Evolutionary conservation across 2,113 vertebrate genomes (phyloP).

Genomic region (Hemiscyllium ocellatum): DNA sequence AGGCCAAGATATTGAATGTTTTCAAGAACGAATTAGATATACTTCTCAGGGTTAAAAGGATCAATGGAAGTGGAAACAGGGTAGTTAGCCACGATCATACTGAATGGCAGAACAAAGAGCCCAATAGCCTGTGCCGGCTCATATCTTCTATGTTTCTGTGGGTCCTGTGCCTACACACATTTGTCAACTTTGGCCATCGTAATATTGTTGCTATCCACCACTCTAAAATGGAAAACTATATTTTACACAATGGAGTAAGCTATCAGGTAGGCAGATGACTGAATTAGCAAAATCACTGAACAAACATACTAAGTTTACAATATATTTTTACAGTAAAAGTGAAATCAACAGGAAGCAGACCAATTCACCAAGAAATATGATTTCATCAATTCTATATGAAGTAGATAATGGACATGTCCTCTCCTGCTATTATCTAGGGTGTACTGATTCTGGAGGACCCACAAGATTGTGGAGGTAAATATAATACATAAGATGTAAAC

Average conservation of each 20-base stretch:
- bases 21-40: too few species aligned
- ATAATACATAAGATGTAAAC: not conserved
- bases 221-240: not conserved
- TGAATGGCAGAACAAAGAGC: too few species aligned
- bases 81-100: too few species aligned
- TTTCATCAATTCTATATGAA: not conserved
- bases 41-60: too few species aligned
- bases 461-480: not conserved
- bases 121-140: too few species aligned
- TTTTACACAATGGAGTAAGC: not conserved
- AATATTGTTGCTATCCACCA: not conserved
- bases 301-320: not conserved
- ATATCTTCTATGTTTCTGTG: not conserved
- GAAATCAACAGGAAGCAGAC: not conserved
- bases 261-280: not conserved
- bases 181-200: not conserved
- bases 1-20: too few species aligned
- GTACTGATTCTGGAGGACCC: not conserved
- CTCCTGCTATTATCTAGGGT: not conserved
- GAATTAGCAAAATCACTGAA: not conserved
- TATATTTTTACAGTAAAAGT: not conserved
- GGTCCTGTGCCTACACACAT: not conserved
- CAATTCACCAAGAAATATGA: not conserved
- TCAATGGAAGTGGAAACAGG: too few species aligned
- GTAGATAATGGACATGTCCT: not conserved